Evolutionary conservation across 35 echinoderm and acorn worm genomes (phyloP).

Genomic region (Eucidaris tribuloides): DNA sequence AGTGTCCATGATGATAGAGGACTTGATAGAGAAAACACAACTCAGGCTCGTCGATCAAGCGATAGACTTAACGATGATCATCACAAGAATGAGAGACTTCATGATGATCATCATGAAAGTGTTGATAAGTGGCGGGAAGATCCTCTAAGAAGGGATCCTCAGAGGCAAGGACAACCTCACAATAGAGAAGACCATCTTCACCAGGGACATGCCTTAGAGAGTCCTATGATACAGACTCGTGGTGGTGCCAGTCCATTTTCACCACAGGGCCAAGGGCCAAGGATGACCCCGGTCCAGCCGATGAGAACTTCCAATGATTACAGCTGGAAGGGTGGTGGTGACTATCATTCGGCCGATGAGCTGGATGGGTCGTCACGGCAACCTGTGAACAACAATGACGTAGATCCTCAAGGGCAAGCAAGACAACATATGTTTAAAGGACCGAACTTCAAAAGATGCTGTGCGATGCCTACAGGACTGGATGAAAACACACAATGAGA

Average conservation of each 20-base stretch:
- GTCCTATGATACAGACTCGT: background rate
- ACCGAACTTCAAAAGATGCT: too few relatives aligned
- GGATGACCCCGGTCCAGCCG: background rate
- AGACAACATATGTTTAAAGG: too few relatives aligned
- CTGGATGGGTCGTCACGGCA: background rate
- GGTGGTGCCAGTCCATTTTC: background rate
- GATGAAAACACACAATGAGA: too few relatives aligned
- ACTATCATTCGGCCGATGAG: background rate
- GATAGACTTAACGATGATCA: slow-evolving; percentile 3
- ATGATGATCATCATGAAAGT: slow-evolving; percentile 8
- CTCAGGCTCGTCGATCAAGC: background rate
- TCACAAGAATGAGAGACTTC: background rate
- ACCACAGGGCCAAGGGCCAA: background rate
- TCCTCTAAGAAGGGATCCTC: background rate
- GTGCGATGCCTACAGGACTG: too few relatives aligned
- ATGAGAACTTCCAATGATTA: background rate
- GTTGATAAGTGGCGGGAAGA: background rate
- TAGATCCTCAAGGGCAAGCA: too few relatives aligned
- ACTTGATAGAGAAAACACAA: background rate
- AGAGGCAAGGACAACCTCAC: slow-evolving; percentile 13
- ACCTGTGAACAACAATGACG: background rate
- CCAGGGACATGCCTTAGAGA: background rate
- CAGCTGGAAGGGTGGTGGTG: background rate
- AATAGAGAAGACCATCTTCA: background rate
- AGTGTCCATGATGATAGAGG: background rate